Evolutionary conservation across 2,797 vertebrate genomes (phyloP).

Genomic region (Brachymystax lenok): DNA sequence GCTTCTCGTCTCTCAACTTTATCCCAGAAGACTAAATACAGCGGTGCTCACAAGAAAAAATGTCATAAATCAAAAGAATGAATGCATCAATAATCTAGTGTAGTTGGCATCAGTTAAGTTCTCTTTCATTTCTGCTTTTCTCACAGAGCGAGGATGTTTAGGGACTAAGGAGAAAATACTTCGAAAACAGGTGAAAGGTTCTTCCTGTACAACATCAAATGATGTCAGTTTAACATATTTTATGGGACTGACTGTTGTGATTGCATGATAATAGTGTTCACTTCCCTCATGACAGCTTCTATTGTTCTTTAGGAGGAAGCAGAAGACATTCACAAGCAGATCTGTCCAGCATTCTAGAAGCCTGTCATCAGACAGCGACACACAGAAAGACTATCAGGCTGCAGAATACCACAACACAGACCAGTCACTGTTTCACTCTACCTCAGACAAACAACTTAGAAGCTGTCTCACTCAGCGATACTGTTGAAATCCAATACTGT

Average conservation of each 20-base stretch:
- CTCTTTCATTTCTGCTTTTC: no score
- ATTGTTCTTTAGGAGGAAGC: conserved; percentile 54
- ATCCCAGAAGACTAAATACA: no score
- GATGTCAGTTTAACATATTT: no score
- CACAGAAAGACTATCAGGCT: conserved; percentile 1
- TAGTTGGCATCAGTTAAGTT: no score
- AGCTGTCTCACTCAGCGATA: neutral
- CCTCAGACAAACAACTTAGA: neutral
- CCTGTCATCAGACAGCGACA: conserved; percentile 15
- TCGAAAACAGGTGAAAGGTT: no score
- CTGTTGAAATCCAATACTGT: neutral
- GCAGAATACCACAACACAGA: neutral
- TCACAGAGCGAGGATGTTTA: no score
- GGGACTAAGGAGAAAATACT: no score
- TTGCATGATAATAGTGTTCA: neutral
- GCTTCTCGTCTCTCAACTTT: no score
- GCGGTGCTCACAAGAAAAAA: no score
- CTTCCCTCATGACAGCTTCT: conserved; percentile 2
- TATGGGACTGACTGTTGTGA: neutral
- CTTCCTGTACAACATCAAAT: no score
- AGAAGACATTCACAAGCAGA: conserved; percentile 24
- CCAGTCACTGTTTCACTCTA: conserved; percentile 6
- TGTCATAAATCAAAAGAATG: no score
- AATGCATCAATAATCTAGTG: no score
- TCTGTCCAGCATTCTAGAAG: neutral